Conservation (phyloP, 2,797 vertebrate genomes). For the Chaenodraco wilsoni region DNA sequence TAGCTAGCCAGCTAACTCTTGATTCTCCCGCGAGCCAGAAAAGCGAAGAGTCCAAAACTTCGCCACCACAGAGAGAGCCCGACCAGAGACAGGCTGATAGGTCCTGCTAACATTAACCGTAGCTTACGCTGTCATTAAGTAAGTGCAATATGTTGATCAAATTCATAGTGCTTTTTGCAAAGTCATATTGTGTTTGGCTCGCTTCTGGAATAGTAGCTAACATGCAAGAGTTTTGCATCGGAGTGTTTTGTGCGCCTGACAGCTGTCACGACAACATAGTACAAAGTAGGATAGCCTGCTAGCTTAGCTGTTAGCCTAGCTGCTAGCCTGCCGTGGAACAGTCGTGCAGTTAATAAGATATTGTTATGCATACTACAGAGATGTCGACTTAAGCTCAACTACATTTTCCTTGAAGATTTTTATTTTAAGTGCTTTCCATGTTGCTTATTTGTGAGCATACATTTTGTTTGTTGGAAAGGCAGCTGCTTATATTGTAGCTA, state of each 20-base stretch:
- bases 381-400: background rate
- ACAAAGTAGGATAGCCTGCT: conserved; percentile 73
- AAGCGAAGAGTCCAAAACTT: conserved; percentile 84
- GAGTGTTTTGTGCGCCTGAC: conserved; percentile 79
- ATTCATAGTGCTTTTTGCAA: background rate
- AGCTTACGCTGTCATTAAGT: conserved; percentile 35
- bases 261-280: conserved; percentile 83
- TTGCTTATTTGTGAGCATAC: conserved; percentile 11
- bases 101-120: conserved; percentile 43
- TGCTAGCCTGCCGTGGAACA: conserved; percentile 51
- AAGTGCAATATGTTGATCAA: background rate
- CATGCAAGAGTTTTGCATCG: conserved; percentile 63
- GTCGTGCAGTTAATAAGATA: conserved; percentile 28
- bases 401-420: background rate
- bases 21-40: conserved; percentile 80
- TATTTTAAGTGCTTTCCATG: background rate
- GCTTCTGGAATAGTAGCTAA: conserved; percentile 47
- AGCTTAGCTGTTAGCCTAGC: conserved; percentile 70
- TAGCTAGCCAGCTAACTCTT: conserved; percentile 77
- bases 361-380: conserved; percentile 12
- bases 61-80: conserved; percentile 74
- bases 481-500: conserved; percentile 36
- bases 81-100: conserved; percentile 50
- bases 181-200: conserved; percentile 13
- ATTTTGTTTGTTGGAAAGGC: conserved; percentile 8